A percentile compares a stretch with the other conserved stretches of the same genome.
phyloP scores from a whole-genome alignment of 1,140 invertebrate genomes.

The Lethocerus indicus region DNA sequence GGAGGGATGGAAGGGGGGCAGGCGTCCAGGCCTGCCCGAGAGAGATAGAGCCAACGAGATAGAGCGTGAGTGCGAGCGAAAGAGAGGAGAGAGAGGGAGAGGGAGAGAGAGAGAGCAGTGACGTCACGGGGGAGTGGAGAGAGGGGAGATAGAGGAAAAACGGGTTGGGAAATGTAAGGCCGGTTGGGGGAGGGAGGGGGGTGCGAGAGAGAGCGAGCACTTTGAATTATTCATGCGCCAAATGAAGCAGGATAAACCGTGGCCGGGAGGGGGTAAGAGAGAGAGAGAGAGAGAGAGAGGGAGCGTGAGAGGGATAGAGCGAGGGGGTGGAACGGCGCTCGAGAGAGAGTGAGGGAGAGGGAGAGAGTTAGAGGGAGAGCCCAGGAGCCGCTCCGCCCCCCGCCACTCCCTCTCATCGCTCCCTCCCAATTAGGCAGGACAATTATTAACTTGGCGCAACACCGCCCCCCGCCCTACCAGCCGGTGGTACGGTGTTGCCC shows the following conservation, averaged over 20 bases:
- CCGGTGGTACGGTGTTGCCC: no score
- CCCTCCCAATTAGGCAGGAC: conserved; percentile 4
- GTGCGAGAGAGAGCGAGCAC: not conserved
- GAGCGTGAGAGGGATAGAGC: no score
- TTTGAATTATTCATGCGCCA: conserved; percentile 8
- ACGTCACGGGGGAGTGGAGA: not conserved
- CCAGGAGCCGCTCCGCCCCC: no score
- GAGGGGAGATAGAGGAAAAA: not conserved
- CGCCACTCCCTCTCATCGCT: not conserved
- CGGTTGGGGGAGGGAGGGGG: not conserved
- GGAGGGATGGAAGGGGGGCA: no score
- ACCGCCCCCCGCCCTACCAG: not conserved
- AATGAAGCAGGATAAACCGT: conserved; percentile 7
- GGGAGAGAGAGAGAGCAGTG: not conserved
- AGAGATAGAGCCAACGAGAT: no score
- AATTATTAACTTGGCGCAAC: conserved; percentile 5
- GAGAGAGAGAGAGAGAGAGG: no score
- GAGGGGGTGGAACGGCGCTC: no score
- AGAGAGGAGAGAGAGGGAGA: not conserved
- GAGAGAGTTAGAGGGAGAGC: no score
- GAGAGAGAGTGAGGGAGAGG: no score
- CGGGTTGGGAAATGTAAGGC: not conserved
- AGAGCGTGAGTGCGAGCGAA: not conserved
- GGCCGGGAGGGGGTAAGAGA: not conserved
- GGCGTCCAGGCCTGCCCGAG: no score